These are phyloP conservation scores for Ptyas mucosa DNA, from an alignment of 2,113 vertebrate genomes.

Conservation along the genomic window DNA sequence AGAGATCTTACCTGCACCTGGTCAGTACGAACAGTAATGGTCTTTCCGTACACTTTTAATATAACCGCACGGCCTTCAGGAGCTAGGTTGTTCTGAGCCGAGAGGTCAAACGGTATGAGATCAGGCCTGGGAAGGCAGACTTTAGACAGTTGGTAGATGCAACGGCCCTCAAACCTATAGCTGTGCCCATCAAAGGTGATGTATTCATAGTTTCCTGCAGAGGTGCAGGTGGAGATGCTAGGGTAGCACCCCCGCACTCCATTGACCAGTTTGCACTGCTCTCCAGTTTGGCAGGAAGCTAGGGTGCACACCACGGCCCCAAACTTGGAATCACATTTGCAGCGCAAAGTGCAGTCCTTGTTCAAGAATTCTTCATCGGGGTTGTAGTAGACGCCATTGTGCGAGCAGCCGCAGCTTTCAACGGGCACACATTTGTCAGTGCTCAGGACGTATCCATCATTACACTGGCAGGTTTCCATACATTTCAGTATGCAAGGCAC, in stretches of 20 bases:
- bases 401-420: not conserved
- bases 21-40: not conserved
- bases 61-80: not conserved
- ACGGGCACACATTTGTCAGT: not conserved
- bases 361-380: not conserved
- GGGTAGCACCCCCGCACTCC: not conserved
- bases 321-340: not conserved
- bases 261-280: not conserved
- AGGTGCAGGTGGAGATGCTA: not conserved
- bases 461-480: conserved; percentile 1
- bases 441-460: not conserved
- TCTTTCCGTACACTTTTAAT: not conserved
- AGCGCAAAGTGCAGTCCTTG: not conserved
- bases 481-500: not conserved
- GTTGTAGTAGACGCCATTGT: not conserved
- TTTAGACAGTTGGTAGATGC: not conserved
- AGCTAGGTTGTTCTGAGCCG: not conserved
- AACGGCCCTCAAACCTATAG: not conserved
- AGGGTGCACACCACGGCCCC: not conserved
- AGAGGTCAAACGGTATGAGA: not conserved
- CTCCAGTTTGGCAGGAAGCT: not conserved
- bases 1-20: not conserved
- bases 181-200: not conserved
- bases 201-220: not conserved
- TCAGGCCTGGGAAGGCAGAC: not conserved